Conservation (phyloP, 1,140 invertebrate species). For the Brachionus paranguensis region DNA sequence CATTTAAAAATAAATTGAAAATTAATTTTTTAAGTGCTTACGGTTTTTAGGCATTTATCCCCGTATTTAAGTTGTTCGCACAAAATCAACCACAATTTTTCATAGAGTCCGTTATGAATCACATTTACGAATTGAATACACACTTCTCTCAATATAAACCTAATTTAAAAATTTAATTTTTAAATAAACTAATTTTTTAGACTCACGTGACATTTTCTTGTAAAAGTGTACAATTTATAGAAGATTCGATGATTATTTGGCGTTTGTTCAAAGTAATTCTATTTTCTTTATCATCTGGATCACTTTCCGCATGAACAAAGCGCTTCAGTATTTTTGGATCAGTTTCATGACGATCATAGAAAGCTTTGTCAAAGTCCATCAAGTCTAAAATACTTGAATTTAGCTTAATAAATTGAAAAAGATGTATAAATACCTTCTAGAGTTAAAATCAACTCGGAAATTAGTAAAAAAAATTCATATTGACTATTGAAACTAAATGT, state of each 20-base stretch:
- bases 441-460: neutral
- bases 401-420: neutral
- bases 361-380: slow-evolving; percentile 30
- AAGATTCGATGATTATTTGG: neutral
- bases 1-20: neutral
- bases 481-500: slow-evolving; percentile 26
- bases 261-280: neutral
- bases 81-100: slow-evolving; percentile 11
- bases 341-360: slow-evolving; percentile 21
- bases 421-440: neutral
- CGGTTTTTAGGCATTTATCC: slow-evolving; percentile 10
- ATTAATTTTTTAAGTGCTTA: neutral
- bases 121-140: slow-evolving; percentile 19
- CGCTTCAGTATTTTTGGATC: neutral
- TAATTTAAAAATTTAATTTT: neutral
- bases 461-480: neutral
- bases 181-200: neutral
- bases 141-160: slow-evolving; percentile 2
- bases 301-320: neutral
- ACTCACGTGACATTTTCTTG: slow-evolving; percentile 8
- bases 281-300: neutral
- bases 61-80: slow-evolving; percentile 35
- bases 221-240: neutral
- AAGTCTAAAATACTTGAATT: slow-evolving; percentile 2
- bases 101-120: neutral